Conservation (phyloP, 2,797 vertebrate species). For the Babyrousa celebensis region DNA sequence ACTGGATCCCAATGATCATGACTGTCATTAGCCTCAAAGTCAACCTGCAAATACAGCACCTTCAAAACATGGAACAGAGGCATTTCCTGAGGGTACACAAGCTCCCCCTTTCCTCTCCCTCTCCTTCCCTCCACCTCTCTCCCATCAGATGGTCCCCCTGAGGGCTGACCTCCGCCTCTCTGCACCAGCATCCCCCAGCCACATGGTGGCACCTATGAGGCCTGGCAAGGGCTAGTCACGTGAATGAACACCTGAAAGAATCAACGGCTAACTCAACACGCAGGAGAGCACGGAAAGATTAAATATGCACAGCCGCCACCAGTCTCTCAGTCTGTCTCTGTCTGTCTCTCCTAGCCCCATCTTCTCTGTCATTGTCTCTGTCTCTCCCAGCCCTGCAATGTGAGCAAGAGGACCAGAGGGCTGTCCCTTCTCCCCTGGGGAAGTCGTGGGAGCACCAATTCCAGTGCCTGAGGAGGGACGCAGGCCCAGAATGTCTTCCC, state of each 20-base stretch:
- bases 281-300: neutral
- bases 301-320: accelerated
- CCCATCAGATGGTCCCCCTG: neutral
- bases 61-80: neutral
- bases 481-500: neutral
- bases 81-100: neutral
- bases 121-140: neutral
- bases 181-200: neutral
- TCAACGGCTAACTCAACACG: neutral
- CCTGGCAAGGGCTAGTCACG: neutral
- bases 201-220: neutral
- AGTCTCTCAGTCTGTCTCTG: neutral
- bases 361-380: neutral
- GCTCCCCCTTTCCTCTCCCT: neutral
- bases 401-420: neutral
- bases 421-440: neutral
- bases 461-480: neutral
- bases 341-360: neutral
- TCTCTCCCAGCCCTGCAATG: neutral
- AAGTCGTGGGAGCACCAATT: too few relatives aligned
- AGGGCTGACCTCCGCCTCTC: neutral
- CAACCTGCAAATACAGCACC: neutral
- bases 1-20: accelerated
- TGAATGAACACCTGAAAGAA: neutral
- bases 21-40: neutral